phyloP scores from a whole-genome alignment of 2,797 vertebrate genomes.

The Trachops cirrhosus region DNA sequence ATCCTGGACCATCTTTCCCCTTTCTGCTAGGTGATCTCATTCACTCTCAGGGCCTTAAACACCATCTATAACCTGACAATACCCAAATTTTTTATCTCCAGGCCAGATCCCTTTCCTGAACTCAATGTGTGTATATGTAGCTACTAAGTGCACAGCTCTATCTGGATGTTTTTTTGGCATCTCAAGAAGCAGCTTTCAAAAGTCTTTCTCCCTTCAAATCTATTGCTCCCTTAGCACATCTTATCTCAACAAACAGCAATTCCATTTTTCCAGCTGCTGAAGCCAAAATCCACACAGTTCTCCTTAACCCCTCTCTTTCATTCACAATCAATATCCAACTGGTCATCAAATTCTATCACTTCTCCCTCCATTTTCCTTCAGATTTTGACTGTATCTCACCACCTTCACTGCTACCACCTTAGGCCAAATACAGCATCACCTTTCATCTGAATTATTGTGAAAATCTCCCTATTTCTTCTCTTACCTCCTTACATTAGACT shows the following conservation, averaged over 20 bases:
- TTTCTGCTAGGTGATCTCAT: not conserved
- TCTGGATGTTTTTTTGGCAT: not conserved
- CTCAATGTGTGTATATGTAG: not conserved
- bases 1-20: not conserved
- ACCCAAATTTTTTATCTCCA: not conserved
- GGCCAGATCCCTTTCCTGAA: not conserved
- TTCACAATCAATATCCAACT: not conserved
- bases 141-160: not conserved
- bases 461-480: not conserved
- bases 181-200: not conserved
- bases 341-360: not conserved
- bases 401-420: not conserved
- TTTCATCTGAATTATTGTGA: not conserved
- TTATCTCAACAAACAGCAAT: not conserved
- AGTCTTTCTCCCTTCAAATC: not conserved
- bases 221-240: not conserved
- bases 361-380: not conserved
- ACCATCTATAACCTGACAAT: not conserved
- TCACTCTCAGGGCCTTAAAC: not conserved
- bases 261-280: not conserved
- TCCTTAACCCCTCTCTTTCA: not conserved
- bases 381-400: not conserved
- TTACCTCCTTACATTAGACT: not conserved
- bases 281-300: not conserved
- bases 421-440: not conserved